These are phyloP conservation scores for Notamacropus eugenii DNA, from an alignment of 2,797 vertebrate species.

Conservation along the genomic window DNA sequence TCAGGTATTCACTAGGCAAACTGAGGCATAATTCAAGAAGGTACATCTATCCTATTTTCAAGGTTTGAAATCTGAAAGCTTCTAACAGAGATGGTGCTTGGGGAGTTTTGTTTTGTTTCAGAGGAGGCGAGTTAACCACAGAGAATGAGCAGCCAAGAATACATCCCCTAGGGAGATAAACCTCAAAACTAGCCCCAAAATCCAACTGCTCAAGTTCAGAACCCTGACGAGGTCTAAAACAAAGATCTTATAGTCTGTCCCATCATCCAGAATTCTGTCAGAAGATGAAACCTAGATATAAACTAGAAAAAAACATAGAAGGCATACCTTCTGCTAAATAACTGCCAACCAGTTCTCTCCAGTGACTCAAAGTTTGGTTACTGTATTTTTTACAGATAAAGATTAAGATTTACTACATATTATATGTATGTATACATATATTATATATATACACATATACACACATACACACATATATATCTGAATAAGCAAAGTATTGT, in stretches of 20 bases:
- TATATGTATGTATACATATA: slow-evolving; percentile 1
- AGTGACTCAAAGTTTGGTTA: slow-evolving; percentile 49
- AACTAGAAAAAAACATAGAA: slow-evolving; percentile 46
- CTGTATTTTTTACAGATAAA: slow-evolving; percentile 63
- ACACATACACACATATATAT: slow-evolving; percentile 34
- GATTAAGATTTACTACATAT: slow-evolving; percentile 61
- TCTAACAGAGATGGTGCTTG: slow-evolving; percentile 11
- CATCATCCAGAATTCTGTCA: slow-evolving; percentile 37
- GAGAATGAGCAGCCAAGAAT: slow-evolving; percentile 52
- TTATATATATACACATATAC: background rate
- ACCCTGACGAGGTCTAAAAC: slow-evolving; percentile 20
- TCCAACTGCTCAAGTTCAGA: slow-evolving; percentile 38
- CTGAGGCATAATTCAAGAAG: slow-evolving; percentile 39
- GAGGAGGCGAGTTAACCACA: slow-evolving; percentile 37
- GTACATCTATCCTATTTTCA: slow-evolving; percentile 53
- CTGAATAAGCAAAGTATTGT: slow-evolving; percentile 62
- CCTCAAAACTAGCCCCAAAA: slow-evolving; percentile 43
- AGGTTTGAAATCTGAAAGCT: slow-evolving; percentile 59
- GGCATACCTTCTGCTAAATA: slow-evolving; percentile 54
- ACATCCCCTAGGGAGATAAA: background rate
- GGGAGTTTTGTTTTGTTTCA: background rate
- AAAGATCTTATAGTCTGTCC: slow-evolving; percentile 50
- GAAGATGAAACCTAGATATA: slow-evolving; percentile 44
- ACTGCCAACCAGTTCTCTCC: slow-evolving; percentile 45
- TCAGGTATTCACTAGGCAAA: slow-evolving; percentile 59